A percentile compares a stretch with the other conserved stretches of the same genome.
Conservation (phyloP, 2,888 invertebrate species). For the Pimpla rufipes region DNA sequence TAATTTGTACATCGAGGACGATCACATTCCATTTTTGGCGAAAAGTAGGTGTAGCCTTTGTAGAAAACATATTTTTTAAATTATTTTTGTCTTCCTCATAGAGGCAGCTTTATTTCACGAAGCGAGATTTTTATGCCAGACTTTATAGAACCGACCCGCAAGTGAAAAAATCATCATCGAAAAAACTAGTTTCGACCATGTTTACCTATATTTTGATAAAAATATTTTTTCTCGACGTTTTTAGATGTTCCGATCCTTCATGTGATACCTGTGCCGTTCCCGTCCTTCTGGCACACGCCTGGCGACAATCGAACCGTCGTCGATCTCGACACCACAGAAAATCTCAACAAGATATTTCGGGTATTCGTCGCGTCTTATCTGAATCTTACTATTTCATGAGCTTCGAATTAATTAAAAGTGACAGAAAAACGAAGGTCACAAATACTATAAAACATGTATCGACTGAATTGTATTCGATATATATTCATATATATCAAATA, state of each 20-base stretch:
- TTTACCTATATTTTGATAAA: too few species aligned
- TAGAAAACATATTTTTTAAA: too few species aligned
- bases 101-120: too few species aligned
- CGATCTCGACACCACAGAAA: constrained; percentile 93
- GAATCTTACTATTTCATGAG: constrained; percentile 85
- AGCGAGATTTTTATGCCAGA: too few species aligned
- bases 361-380: constrained; percentile 96
- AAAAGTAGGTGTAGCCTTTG: constrained; percentile 86
- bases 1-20: constrained; percentile 94
- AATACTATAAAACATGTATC: too few species aligned
- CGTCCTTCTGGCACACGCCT: constrained; percentile 95
- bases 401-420: neutral
- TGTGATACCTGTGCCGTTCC: constrained; percentile 96
- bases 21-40: constrained; percentile 94
- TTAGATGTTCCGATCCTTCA: constrained; percentile 96
- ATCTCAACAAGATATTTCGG: constrained; percentile 95
- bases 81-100: too few species aligned
- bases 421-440: neutral
- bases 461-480: too few species aligned
- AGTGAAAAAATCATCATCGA: too few species aligned
- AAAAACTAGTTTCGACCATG: too few species aligned
- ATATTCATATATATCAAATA: too few species aligned
- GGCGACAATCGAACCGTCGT: constrained; percentile 92
- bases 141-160: too few species aligned
- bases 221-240: constrained; percentile 79